Percentiles rank a stretch among this genome's conserved stretches.
Conservation (phyloP, 1,140 invertebrate genomes). For the Periplaneta americana region DNA sequence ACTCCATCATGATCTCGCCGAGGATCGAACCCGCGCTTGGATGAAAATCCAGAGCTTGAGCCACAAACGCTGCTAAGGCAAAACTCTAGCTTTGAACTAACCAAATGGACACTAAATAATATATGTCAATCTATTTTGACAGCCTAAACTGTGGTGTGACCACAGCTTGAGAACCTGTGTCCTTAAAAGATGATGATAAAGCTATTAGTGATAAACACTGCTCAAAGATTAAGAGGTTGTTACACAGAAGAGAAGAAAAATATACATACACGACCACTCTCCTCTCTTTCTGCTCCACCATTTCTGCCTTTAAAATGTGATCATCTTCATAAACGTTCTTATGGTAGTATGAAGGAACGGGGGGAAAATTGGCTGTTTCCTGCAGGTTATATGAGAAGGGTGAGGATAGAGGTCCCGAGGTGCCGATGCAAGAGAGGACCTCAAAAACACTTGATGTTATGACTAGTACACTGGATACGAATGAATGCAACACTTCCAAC, state of each 20-base stretch:
- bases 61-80: too few relatives aligned
- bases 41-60: too few relatives aligned
- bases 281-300: neutral
- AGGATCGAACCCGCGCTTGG: too few relatives aligned
- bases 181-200: neutral
- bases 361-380: neutral
- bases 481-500: neutral
- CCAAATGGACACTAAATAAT: too few relatives aligned
- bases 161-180: neutral
- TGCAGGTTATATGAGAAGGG: neutral
- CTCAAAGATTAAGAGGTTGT: neutral
- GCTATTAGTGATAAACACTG: neutral
- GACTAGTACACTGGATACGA: neutral
- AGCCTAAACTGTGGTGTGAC: too few relatives aligned
- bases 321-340: neutral
- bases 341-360: neutral
- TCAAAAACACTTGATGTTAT: neutral
- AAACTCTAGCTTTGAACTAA: too few relatives aligned
- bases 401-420: neutral
- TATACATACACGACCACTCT: neutral
- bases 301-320: neutral
- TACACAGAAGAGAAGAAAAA: neutral
- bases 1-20: too few relatives aligned
- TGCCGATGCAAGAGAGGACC: too few relatives aligned
- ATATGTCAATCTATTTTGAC: too few relatives aligned